These are phyloP conservation scores for Cydia pomonella DNA, from an alignment of 1,140 invertebrate genomes.

Conservation along the genomic window DNA sequence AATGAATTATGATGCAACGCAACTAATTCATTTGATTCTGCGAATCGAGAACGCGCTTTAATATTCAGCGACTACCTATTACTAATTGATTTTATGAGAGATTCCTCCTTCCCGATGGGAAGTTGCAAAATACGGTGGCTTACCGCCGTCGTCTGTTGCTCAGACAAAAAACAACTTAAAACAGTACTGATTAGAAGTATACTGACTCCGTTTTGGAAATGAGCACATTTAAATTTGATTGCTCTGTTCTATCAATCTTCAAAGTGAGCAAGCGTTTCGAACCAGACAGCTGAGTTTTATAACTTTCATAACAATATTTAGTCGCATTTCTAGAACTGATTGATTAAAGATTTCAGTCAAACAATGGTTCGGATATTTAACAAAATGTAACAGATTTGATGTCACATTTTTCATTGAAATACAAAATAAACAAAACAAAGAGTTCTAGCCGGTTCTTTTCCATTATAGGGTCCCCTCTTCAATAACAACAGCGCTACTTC, in stretches of 20 bases:
- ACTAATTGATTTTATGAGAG: slow-evolving; percentile 34
- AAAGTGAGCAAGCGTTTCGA: slow-evolving; percentile 14
- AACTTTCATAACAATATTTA: background rate
- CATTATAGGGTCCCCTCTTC: background rate
- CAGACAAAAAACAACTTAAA: background rate
- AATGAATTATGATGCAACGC: background rate
- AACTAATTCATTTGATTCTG: background rate
- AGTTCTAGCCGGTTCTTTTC: background rate
- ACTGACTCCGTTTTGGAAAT: background rate
- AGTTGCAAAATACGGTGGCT: slow-evolving; percentile 52
- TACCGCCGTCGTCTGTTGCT: slow-evolving; percentile 37
- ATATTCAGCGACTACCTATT: slow-evolving; percentile 1
- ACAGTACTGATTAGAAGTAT: background rate
- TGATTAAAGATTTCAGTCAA: slow-evolving; percentile 47
- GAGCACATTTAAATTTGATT: background rate
- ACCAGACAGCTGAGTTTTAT: background rate
- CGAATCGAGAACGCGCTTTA: slow-evolving; percentile 1
- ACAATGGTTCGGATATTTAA: slow-evolving; percentile 47
- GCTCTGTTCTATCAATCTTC: slow-evolving; percentile 19
- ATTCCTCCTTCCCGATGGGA: slow-evolving; percentile 43
- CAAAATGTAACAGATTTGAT: slow-evolving; percentile 38
- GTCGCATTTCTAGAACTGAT: slow-evolving; percentile 45
- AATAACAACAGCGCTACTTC: slow-evolving; percentile 16
- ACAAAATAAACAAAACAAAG: background rate
- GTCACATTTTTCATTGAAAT: background rate